Base-by-base conservation (phyloP, 2,113 vertebrate species). In the Crotalus horridus region DNA sequence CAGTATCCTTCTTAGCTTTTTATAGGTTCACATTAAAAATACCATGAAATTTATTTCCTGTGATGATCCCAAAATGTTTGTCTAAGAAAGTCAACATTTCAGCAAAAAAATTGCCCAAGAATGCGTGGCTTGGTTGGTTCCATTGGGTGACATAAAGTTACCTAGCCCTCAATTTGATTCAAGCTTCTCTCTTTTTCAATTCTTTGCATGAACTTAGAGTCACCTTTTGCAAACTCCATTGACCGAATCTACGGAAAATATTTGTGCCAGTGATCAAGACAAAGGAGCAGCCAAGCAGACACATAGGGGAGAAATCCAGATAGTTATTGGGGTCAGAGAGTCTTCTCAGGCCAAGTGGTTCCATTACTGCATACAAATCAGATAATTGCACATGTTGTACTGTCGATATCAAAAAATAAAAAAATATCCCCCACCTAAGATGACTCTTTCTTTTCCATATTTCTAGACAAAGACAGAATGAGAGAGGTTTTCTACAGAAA, bases 31-130 rank as follows among this genome's bases (percentile, higher is more conserved):
- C 88, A 85, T 92, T 94, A 93, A 97, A 97, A 96, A 96, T 61
- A 94, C 91, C 93, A 93, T 94, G 92, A 98, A 97, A 97, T 97
- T 90, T 95, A 96, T 94, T 97, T 98, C 95, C 95, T 96, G 94
- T 95, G 96, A 95, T 91, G 59, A 96, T 95, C 95, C 94, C 93
- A 96, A 95, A 97, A 96, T 96, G 96, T 96, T 96, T 96, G 89
- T 92, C 96, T 96, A 96, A 94, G 74, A 92, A 97, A 97, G 89
- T 94, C 89, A 89, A 3, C 0, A 13, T 94, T 96, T 96, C 90
- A 96, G 61, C 91, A 95, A 95, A 95, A 95, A 91, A 95, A 9
- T 89, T 48, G 94, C 92, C 46, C 43, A 95, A 93, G 91, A 93
- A 94, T 54, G 86, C 74, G 86, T 85, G 85, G 20, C 92, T 92